A percentile compares a stretch with the other conserved stretches of the same genome.
These are phyloP conservation scores for Erithacus rubecula DNA, from an alignment of 2,797 vertebrate genomes.

Conservation along the genomic window DNA sequence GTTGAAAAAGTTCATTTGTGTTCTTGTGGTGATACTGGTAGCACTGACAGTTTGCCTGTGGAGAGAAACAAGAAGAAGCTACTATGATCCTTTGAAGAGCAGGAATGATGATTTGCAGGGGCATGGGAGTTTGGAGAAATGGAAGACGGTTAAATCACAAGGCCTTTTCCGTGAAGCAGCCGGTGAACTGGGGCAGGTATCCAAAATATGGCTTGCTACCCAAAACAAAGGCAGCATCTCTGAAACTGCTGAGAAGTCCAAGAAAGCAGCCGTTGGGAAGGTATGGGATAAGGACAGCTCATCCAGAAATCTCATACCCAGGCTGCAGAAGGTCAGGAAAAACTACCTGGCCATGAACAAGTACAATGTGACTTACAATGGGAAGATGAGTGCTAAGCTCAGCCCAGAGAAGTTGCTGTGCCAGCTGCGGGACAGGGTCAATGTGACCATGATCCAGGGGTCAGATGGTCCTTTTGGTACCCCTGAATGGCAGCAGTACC, in stretches of 20 bases:
- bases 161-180: background rate
- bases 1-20: constrained; percentile 67
- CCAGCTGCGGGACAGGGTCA: constrained; percentile 71
- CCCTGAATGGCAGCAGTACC: constrained; percentile 67
- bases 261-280: constrained; percentile 28
- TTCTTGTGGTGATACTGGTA: constrained; percentile 67
- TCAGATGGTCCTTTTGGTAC: constrained; percentile 74
- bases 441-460: constrained; percentile 69
- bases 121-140: constrained; percentile 26
- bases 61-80: constrained; percentile 73
- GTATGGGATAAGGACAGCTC: constrained; percentile 79
- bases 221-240: background rate
- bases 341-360: constrained; percentile 76
- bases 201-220: background rate
- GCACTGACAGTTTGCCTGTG: constrained; percentile 73
- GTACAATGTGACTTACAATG: constrained; percentile 72
- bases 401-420: constrained; percentile 70
- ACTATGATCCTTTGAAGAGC: constrained; percentile 53
- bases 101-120: constrained; percentile 9
- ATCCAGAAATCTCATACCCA: constrained; percentile 70
- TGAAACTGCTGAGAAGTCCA: background rate
- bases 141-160: background rate
- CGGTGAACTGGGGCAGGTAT: background rate
- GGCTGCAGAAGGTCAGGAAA: constrained; percentile 72
- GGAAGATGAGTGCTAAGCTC: constrained; percentile 58